These are phyloP conservation scores for Dasypus novemcinctus DNA, from an alignment of 2,113 vertebrate species.

Conservation along the genomic window DNA sequence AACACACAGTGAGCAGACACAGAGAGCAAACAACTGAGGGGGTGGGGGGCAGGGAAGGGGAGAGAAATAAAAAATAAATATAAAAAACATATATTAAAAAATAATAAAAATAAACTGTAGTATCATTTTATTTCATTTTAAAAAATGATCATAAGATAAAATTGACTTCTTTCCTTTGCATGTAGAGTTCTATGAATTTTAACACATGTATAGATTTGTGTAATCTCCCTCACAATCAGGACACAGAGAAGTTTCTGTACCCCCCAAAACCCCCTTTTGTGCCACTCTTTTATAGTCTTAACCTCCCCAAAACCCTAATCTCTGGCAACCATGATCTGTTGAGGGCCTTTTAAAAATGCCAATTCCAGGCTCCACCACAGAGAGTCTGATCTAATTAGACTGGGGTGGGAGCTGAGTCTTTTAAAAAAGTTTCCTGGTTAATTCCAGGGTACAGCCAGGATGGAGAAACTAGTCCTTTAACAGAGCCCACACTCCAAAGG, in stretches of 20 bases:
- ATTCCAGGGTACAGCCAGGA: not conserved
- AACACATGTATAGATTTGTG: not conserved
- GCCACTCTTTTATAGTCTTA: too few species aligned
- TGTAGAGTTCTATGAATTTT: not conserved
- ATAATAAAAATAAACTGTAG: not conserved
- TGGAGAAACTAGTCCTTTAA: not conserved
- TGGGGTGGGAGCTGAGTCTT: not conserved
- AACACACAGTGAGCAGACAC: too few species aligned
- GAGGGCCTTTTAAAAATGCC: not conserved
- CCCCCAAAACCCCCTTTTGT: not conserved
- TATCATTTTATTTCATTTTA: not conserved
- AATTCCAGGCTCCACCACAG: not conserved
- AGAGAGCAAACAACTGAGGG: too few species aligned
- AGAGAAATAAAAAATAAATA: too few species aligned
- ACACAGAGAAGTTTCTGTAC: not conserved
- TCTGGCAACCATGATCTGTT: not conserved
- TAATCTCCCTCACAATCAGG: not conserved
- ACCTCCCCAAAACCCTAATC: not conserved
- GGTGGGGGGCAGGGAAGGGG: too few species aligned
- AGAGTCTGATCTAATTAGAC: not conserved
- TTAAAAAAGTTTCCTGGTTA: not conserved
- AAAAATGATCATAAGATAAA: not conserved
- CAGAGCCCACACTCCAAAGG: not conserved
- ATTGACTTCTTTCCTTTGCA: not conserved
- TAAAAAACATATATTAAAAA: too few species aligned